phyloP scores from a whole-genome alignment of 2,113 vertebrate genomes.

The Eretmochelys imbricata region DNA sequence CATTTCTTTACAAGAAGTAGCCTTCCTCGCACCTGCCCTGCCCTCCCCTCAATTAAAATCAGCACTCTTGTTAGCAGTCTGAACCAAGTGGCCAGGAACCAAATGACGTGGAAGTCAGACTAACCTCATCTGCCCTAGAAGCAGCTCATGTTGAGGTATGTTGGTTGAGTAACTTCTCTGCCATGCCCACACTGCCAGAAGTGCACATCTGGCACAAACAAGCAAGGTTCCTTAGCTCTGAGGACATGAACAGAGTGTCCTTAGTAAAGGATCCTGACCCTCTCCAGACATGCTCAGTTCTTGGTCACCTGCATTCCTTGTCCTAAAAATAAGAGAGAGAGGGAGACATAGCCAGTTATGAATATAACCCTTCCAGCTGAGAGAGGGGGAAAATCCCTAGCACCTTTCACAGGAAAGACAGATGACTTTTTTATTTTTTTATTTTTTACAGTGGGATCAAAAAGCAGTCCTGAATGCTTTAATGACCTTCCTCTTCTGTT shows the following conservation, averaged over 20 bases:
- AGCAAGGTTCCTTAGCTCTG: no score
- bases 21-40: rapidly evolving
- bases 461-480: background rate
- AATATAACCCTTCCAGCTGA: rapidly evolving
- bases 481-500: background rate
- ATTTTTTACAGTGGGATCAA: background rate
- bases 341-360: rapidly evolving
- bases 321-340: background rate
- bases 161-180: background rate
- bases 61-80: rapidly evolving
- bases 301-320: rapidly evolving
- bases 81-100: background rate
- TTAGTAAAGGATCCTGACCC: background rate
- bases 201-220: rapidly evolving
- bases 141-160: background rate
- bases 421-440: background rate
- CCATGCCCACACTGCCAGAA: rapidly evolving
- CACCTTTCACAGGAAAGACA: background rate
- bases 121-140: background rate
- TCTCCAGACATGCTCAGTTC: background rate
- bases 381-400: rapidly evolving
- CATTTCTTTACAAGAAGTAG: background rate
- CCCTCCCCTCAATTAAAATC: background rate
- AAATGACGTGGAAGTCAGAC: background rate
- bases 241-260: rapidly evolving